Percentiles rank a stretch among this genome's conserved stretches.
These are phyloP conservation scores for Ganaspis brasiliensis DNA, from an alignment of 2,888 invertebrate species.

Conservation along the genomic window DNA sequence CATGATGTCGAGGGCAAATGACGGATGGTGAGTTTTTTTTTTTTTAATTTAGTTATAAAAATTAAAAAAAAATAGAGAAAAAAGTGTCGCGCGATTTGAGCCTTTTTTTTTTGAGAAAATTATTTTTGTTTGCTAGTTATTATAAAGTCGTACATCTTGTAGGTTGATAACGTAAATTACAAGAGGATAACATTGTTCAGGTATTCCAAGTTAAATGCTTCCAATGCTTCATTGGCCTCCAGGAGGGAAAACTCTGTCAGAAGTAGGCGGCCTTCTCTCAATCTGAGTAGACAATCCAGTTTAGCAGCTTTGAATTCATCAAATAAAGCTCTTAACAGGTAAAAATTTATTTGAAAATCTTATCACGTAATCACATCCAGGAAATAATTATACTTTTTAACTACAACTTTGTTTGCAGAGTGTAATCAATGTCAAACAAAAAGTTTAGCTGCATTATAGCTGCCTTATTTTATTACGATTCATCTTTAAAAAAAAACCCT, in stretches of 20 bases:
- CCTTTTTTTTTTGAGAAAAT: background rate
- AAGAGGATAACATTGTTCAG: constrained; percentile 53
- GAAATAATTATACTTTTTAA: background rate
- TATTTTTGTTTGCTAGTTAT: background rate
- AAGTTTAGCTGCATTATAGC: no score
- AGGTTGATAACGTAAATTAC: constrained; percentile 38
- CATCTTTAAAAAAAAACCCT: no score
- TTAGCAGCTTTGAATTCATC: constrained; percentile 54
- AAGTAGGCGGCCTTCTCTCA: constrained; percentile 61
- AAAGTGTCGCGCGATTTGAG: no score
- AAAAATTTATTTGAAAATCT: constrained; percentile 31
- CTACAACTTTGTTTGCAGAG: no score
- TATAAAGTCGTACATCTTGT: constrained; percentile 27
- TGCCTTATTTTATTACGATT: no score
- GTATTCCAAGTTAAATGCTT: constrained; percentile 79
- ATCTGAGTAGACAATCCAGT: constrained; percentile 65
- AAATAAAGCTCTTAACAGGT: constrained; percentile 55
- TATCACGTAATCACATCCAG: background rate
- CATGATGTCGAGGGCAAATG: constrained; percentile 85
- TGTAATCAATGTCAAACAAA: no score
- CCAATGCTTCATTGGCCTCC: constrained; percentile 79
- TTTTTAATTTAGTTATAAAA: background rate
- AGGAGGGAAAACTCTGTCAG: constrained; percentile 59
- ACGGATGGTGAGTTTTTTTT: constrained; percentile 82
- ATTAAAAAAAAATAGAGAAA: no score